Base-by-base conservation (phyloP, 2,113 vertebrate species). In the Ictidomys tridecemlineatus region DNA sequence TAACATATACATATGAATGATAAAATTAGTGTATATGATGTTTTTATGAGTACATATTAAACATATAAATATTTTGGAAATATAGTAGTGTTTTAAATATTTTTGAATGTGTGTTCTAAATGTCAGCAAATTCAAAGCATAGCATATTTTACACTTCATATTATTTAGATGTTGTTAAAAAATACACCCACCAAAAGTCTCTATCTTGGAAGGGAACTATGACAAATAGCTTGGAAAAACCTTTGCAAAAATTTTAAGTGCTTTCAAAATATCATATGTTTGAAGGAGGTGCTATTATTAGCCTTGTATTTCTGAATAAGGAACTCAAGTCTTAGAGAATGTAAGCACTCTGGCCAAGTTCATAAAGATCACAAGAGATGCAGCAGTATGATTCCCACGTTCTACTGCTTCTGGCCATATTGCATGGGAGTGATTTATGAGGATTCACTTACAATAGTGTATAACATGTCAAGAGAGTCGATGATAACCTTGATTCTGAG, bases 91-190 rank as follows among this genome's bases (percentile, higher is more conserved):
- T 80, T 91, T 89, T 67, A 85, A 90, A 58, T 53, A 91, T 80
- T 90, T 84, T 86, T 76, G 14, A 83, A 48, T 58, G 84, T 17
- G 11, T 92, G 22, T 69, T 94, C 30, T 83, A 83, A 80, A 93
- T 94, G 17, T 51, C 77, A 80, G 4, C 20, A 96, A 91, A 70
- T 63, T 65, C 26, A 95, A 94, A 91, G 34, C 32, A 69, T 94
- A 91, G 61, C 56, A 88, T 92, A 69, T 82, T 97, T 92, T 93
- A n/a, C 22, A 83, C 61, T 95, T 90, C 34, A 63, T 93, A 89
- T 83, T 91, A 26, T 96, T 92, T 94, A 90, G 58, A 53, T 83
- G 24, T 92, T 90, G 39, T 96, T 93, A 93, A 82, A 63, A 95
- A 98, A 85, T 37, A 96, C 12, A 94, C 28, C 73, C 58, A 86